Conservation (phyloP, 2,888 invertebrate genomes). For the Phaedon cochleariae region DNA sequence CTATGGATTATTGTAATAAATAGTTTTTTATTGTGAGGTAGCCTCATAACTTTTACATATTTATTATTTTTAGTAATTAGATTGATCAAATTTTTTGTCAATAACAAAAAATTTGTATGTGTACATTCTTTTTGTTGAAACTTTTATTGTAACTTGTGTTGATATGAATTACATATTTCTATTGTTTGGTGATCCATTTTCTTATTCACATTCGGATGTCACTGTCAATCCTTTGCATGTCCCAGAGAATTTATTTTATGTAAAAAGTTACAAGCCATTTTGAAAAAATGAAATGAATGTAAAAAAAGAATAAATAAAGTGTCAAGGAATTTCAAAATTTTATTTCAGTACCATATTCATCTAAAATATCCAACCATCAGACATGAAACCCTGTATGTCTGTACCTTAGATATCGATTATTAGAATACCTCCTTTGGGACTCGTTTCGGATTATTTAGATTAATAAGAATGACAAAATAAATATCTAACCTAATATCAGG, state of each 20-base stretch:
- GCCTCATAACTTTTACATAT: constrained; percentile 43
- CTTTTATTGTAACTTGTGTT: constrained; percentile 45
- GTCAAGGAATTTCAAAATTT: not conserved
- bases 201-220: constrained; percentile 42
- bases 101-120: constrained; percentile 46
- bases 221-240: constrained; percentile 29
- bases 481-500: no score
- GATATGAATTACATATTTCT: constrained; percentile 46
- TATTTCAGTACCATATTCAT: not conserved
- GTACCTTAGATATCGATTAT: no score
- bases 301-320: not conserved
- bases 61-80: constrained; percentile 49
- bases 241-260: not conserved
- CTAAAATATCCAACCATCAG: not conserved
- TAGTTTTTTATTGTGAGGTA: constrained; percentile 37
- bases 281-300: no score
- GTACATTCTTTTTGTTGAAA: constrained; percentile 48
- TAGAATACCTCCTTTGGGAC: no score
- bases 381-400: no score
- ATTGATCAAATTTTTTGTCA: constrained; percentile 44
- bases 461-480: no score
- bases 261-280: not conserved
- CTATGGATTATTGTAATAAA: constrained; percentile 32
- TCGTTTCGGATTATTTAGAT: no score
- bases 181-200: constrained; percentile 42